phyloP scores from a whole-genome alignment of 2,888 invertebrate genomes.

The Andrena marginata region DNA sequence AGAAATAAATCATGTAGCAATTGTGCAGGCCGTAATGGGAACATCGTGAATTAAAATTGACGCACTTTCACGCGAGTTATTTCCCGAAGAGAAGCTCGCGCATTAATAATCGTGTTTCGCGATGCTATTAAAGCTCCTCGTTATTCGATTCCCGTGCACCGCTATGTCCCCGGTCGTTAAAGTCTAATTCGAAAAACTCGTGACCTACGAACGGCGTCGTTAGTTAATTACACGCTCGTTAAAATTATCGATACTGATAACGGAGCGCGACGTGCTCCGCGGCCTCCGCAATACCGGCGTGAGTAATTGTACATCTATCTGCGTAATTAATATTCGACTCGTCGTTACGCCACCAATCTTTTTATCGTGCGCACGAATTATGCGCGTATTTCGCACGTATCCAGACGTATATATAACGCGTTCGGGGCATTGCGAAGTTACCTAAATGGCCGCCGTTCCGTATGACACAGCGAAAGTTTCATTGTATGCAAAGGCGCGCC shows the following conservation, averaged over 20 bases:
- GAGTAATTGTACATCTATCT: slow-evolving; percentile 58
- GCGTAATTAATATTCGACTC: slow-evolving; percentile 64
- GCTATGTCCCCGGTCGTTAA: slow-evolving; percentile 23
- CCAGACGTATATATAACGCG: slow-evolving; percentile 11
- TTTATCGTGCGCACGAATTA: slow-evolving; percentile 34
- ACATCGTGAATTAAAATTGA: slow-evolving; percentile 2
- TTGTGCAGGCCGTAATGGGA: background rate
- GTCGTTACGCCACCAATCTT: slow-evolving; percentile 32
- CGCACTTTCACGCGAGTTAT: slow-evolving; percentile 9
- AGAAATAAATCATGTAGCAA: background rate
- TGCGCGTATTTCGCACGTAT: slow-evolving; percentile 25
- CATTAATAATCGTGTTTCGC: slow-evolving; percentile 10
- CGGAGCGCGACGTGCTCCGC: slow-evolving; percentile 24
- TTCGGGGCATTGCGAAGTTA: slow-evolving; percentile 17
- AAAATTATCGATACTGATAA: slow-evolving; percentile 58
- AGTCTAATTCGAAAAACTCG: slow-evolving; percentile 40
- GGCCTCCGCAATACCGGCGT: slow-evolving; percentile 22
- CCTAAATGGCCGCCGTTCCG: background rate
- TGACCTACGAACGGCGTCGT: slow-evolving; percentile 32
- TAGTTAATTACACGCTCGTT: slow-evolving; percentile 62
- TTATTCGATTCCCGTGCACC: slow-evolving; percentile 18
- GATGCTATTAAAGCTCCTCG: slow-evolving; percentile 27
- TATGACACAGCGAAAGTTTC: background rate
- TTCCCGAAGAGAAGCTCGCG: background rate
- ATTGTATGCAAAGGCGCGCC: slow-evolving; percentile 4